Evolutionary conservation across 1,140 invertebrate genomes (phyloP).

Genomic region (Ceratina calcarata): DNA sequence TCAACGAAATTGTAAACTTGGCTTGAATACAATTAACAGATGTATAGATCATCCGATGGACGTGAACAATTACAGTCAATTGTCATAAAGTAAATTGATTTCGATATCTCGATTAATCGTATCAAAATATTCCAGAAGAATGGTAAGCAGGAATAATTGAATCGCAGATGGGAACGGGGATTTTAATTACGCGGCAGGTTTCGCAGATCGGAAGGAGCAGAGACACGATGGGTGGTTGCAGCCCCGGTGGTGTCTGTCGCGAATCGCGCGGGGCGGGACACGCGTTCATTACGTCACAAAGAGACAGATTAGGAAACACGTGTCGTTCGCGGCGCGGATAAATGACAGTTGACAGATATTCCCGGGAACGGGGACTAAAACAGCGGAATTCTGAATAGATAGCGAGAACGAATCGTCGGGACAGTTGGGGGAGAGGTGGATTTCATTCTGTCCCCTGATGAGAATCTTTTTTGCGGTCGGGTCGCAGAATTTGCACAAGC

Average conservation of each 20-base stretch:
- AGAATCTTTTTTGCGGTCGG: slow-evolving; percentile 11
- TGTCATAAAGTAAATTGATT: too few relatives aligned
- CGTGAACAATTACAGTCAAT: too few relatives aligned
- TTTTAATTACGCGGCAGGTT: too few relatives aligned
- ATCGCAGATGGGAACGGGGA: too few relatives aligned
- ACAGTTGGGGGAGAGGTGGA: neutral
- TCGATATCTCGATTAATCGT: too few relatives aligned
- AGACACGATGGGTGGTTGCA: too few relatives aligned
- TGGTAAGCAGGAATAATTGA: too few relatives aligned
- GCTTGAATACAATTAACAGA: too few relatives aligned
- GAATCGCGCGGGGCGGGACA: neutral
- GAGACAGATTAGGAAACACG: slow-evolving; percentile 30
- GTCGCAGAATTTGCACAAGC: slow-evolving; percentile 24
- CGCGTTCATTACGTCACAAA: slow-evolving; percentile 13
- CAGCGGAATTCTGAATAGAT: neutral
- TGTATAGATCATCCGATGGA: too few relatives aligned
- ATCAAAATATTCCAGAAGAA: too few relatives aligned
- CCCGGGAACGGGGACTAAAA: neutral
- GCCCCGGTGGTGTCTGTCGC: too few relatives aligned
- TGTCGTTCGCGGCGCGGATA: slow-evolving; percentile 20
- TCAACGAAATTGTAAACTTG: neutral
- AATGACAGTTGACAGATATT: slow-evolving; percentile 21
- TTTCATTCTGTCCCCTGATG: slow-evolving; percentile 16
- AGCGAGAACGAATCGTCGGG: neutral
- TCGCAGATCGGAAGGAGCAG: too few relatives aligned